A percentile compares a stretch with the other conserved stretches of the same genome.
phyloP scores from a whole-genome alignment of 2,888 invertebrate genomes.

The Xanthorhoe spadicearia region DNA sequence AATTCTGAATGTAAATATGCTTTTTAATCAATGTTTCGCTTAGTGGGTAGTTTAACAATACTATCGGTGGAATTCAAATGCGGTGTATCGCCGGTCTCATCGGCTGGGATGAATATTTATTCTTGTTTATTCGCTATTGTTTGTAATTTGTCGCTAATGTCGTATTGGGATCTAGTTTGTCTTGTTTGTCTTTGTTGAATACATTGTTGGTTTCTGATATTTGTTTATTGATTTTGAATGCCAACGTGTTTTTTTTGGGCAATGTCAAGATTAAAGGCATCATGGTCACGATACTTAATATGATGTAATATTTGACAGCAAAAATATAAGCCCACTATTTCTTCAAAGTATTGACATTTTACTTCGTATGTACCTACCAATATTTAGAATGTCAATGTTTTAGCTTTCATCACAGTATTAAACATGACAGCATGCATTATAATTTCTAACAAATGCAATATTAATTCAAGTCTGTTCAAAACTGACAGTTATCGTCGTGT shows the following conservation, averaged over 20 bases:
- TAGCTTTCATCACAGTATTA: neutral
- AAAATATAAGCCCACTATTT: neutral
- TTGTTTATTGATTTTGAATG: too few species aligned
- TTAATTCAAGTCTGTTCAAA: conserved; percentile 33
- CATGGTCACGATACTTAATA: neutral
- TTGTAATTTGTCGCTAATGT: conserved; percentile 67
- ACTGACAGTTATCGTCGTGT: conserved; percentile 38
- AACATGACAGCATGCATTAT: conserved; percentile 4
- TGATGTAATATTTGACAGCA: too few species aligned
- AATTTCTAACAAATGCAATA: conserved; percentile 25
- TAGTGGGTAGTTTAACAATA: conserved; percentile 69
- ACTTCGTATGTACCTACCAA: neutral
- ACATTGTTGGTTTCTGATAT: neutral
- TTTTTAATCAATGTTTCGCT: conserved; percentile 79
- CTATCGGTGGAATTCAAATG: conserved; percentile 79
- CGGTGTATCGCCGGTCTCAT: conserved; percentile 70
- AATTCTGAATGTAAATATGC: conserved; percentile 76
- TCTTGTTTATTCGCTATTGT: conserved; percentile 69
- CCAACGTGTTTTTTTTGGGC: too few species aligned
- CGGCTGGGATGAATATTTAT: conserved; percentile 80
- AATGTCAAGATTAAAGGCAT: neutral
- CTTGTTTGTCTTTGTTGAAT: conserved; percentile 22
- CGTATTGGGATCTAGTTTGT: conserved; percentile 18
- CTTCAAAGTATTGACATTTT: neutral
- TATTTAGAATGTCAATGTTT: neutral